These are phyloP conservation scores for Aplocera efformata DNA, from an alignment of 2,888 invertebrate species.

Conservation along the genomic window DNA sequence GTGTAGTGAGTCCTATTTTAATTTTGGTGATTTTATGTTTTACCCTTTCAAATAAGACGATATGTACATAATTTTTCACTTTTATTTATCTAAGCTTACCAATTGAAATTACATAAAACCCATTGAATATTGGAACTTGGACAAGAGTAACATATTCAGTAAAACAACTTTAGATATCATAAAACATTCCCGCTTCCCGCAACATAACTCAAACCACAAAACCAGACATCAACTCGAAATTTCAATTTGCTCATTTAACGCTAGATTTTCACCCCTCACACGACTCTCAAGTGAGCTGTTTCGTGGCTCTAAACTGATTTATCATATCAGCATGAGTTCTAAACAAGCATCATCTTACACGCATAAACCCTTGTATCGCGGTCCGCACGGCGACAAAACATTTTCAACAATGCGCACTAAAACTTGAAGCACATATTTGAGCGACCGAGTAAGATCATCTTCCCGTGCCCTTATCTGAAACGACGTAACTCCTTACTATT, in stretches of 20 bases:
- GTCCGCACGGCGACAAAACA: conserved; percentile 56
- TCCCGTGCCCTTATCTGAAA: conserved; percentile 34
- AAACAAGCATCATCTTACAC: conserved; percentile 80
- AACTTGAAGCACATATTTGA: conserved; percentile 69
- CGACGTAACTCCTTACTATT: conserved; percentile 30
- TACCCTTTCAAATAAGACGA: too few relatives aligned
- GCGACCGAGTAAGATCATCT: conserved; percentile 57
- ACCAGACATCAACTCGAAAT: conserved; percentile 42
- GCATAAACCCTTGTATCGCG: conserved; percentile 73
- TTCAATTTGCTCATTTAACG: conserved; percentile 71
- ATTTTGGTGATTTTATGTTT: too few relatives aligned
- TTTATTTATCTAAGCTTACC: too few relatives aligned
- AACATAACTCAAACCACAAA: conserved; percentile 28
- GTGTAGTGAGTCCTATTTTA: too few relatives aligned
- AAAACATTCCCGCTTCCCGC: conserved; percentile 19
- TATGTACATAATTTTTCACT: too few relatives aligned
- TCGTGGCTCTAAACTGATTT: conserved; percentile 73
- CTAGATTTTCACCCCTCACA: conserved; percentile 58
- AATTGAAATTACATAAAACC: too few relatives aligned
- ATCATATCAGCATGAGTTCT: conserved; percentile 73
- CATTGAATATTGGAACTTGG: too few relatives aligned
- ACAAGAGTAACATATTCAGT: conserved; percentile 2
- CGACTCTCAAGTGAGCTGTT: conserved; percentile 69
- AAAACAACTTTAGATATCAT: conserved; percentile 10
- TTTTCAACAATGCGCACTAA: conserved; percentile 66